Evolutionary conservation across 2,113 vertebrate genomes (phyloP).

Genomic region (Ailuropoda melanoleuca): DNA sequence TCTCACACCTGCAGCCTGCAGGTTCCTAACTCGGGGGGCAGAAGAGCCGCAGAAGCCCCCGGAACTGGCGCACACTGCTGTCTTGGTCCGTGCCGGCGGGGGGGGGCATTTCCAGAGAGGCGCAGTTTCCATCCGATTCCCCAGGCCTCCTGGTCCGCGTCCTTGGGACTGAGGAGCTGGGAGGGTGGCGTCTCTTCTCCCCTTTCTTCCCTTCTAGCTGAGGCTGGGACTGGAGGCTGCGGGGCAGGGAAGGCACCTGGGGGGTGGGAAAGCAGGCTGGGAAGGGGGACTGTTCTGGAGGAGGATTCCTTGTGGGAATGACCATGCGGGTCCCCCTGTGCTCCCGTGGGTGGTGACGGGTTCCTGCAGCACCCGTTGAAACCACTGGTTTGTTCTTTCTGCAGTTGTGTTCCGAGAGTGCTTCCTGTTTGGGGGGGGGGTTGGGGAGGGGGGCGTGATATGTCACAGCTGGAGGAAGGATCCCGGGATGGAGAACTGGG

Average conservation of each 20-base stretch:
- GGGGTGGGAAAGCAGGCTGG: neutral
- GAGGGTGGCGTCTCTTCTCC: neutral
- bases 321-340: accelerated
- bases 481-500: neutral
- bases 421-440: neutral
- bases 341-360: neutral
- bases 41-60: neutral
- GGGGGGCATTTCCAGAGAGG: neutral
- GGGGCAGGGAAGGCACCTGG: neutral
- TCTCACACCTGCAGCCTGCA: neutral
- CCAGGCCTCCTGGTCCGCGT: neutral
- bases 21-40: neutral
- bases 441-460: too few relatives aligned
- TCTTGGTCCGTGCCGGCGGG: accelerated
- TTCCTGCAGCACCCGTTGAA: neutral
- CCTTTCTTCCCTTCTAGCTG: neutral
- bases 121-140: accelerated
- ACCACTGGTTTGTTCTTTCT: too few relatives aligned
- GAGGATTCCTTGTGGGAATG: neutral
- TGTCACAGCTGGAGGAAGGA: neutral
- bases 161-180: neutral
- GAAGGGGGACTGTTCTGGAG: neutral
- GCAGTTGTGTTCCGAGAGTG: neutral
- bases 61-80: neutral
- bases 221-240: neutral